Evolutionary conservation across 2,797 vertebrate genomes (phyloP).

Genomic region (Allobates femoralis): DNA sequence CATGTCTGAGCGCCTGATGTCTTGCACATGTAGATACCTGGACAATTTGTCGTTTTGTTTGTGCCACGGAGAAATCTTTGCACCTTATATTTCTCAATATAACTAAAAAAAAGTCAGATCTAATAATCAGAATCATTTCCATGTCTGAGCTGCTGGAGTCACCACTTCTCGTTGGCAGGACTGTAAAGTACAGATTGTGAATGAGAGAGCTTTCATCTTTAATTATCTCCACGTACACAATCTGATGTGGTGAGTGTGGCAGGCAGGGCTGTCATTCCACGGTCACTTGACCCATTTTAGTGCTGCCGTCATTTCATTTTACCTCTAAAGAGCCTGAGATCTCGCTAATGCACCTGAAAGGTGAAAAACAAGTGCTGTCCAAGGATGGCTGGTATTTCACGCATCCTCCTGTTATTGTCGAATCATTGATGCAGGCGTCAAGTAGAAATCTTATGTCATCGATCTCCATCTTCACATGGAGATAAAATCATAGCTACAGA

Average conservation of each 20-base stretch:
- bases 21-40: background rate
- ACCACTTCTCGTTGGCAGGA: background rate
- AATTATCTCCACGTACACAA: slow-evolving; percentile 21
- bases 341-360: slow-evolving; percentile 32
- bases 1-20: background rate
- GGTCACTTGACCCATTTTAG: slow-evolving; percentile 45
- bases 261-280: background rate
- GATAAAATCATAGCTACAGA: background rate
- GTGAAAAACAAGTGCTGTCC: background rate
- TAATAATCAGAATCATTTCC: background rate
- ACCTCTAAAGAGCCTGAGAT: slow-evolving; percentile 29
- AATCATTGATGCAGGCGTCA: background rate
- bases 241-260: background rate
- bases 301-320: slow-evolving; percentile 11
- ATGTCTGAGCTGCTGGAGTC: background rate
- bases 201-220: slow-evolving; percentile 20
- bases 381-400: background rate
- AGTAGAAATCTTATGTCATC: background rate
- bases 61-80: background rate
- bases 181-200: background rate
- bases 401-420: background rate
- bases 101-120: background rate
- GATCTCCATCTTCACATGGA: background rate
- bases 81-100: background rate
- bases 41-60: background rate